A percentile compares a stretch with the other conserved stretches of the same genome.
Conservation (phyloP, 2,113 vertebrate species). For the Corydoras maculifer region DNA sequence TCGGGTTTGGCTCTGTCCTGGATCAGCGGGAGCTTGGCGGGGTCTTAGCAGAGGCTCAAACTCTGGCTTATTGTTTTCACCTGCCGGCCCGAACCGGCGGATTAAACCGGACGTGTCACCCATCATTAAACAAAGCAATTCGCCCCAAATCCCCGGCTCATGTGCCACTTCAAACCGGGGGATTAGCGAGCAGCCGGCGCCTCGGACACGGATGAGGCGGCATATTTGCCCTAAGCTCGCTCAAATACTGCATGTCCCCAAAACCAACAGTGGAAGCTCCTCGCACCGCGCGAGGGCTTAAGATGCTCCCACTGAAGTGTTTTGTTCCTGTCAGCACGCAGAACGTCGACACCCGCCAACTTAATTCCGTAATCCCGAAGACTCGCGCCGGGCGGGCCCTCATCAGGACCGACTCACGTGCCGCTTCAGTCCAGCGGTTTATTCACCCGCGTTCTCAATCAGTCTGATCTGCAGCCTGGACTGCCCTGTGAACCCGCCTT, state of each 20-base stretch:
- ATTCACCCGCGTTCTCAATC: too few relatives aligned
- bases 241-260: slow-evolving; percentile 6
- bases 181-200: slow-evolving; percentile 26
- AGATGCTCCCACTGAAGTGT: neutral
- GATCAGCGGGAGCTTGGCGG: slow-evolving; percentile 21
- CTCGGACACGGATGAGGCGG: neutral
- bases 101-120: slow-evolving; percentile 36
- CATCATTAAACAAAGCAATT: slow-evolving; percentile 45
- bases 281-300: neutral
- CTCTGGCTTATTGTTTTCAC: slow-evolving; percentile 40
- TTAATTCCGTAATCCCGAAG: slow-evolving; percentile 3
- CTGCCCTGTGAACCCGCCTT: too few relatives aligned
- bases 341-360: neutral
- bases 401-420: too few relatives aligned
- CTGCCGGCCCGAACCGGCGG: slow-evolving; percentile 30
- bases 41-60: slow-evolving; percentile 38
- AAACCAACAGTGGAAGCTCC: neutral
- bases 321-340: neutral
- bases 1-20: slow-evolving; percentile 28
- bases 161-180: slow-evolving; percentile 25
- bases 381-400: neutral
- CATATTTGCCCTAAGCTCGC: slow-evolving; percentile 12
- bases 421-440: too few relatives aligned
- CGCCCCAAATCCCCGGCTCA: slow-evolving; percentile 35
- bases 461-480: too few relatives aligned